phyloP scores from a whole-genome alignment of 2,113 vertebrate genomes.

The Spizaetus ornatus region DNA sequence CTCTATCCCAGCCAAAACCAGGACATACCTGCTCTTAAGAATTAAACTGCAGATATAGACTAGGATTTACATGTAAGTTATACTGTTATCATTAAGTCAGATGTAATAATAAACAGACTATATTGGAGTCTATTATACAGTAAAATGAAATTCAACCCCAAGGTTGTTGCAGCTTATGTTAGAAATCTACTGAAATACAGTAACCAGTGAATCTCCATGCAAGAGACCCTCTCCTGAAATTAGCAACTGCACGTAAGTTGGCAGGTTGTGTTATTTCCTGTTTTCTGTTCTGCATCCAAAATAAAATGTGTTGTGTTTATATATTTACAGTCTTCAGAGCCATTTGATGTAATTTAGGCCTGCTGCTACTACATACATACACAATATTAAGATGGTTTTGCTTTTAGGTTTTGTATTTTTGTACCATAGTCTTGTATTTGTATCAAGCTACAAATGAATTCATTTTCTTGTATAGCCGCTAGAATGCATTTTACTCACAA shows the following conservation, averaged over 20 bases:
- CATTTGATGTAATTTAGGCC: background rate
- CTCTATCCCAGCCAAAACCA: too few relatives aligned
- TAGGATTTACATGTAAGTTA: background rate
- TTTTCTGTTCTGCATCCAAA: background rate
- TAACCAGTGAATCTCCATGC: background rate
- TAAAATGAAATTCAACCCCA: background rate
- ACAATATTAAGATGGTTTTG: background rate
- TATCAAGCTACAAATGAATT: background rate
- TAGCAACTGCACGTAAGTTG: background rate
- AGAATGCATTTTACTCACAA: background rate
- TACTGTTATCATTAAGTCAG: background rate
- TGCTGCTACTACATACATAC: background rate
- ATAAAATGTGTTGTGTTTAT: background rate
- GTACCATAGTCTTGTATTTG: background rate
- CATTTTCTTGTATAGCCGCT: background rate
- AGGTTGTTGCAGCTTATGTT: background rate
- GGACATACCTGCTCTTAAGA: background rate
- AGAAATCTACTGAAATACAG: background rate
- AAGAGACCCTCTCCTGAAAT: background rate
- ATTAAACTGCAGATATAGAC: background rate
- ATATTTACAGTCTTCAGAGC: background rate
- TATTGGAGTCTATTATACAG: accelerated
- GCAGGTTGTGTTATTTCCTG: accelerated
- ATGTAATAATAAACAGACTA: background rate
- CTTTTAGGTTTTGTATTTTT: background rate